Evolutionary conservation across 2,797 vertebrate genomes (phyloP).

Genomic region (Craterocephalus amniculus): DNA sequence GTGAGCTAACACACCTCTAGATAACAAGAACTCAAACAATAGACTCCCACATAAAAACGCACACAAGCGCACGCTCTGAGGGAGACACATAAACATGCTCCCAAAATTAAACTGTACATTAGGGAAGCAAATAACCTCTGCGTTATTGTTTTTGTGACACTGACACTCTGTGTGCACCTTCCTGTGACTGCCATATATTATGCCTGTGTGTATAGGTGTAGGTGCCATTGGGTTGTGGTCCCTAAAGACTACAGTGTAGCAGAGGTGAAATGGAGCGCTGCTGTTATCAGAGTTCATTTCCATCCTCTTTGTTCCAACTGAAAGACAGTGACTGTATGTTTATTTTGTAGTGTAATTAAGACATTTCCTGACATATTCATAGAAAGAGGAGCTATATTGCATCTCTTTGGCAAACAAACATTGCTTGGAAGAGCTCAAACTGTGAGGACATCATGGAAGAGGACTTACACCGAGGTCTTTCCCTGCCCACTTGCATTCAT

Average conservation of each 20-base stretch:
- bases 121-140: constrained; percentile 35
- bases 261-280: constrained; percentile 31
- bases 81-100: constrained; percentile 52
- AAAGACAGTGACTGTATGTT: neutral
- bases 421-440: constrained; percentile 17
- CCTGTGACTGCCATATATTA: constrained; percentile 17
- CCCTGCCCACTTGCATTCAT: constrained; percentile 99
- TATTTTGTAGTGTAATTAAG: neutral
- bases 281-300: constrained; percentile 31
- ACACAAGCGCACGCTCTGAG: constrained; percentile 18
- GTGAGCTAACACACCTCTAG: constrained; percentile 59
- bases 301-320: constrained; percentile 7
- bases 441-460: constrained; percentile 21
- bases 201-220: constrained; percentile 20
- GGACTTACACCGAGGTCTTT: constrained; percentile 94
- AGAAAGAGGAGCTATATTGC: constrained; percentile 3
- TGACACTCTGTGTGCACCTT: constrained; percentile 26
- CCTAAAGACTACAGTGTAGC: constrained; percentile 21
- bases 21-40: constrained; percentile 60
- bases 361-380: constrained; percentile 10
- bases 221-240: constrained; percentile 16
- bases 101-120: constrained; percentile 30
- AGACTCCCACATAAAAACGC: constrained; percentile 53
- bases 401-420: constrained; percentile 22
- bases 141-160: constrained; percentile 23